These are phyloP conservation scores for Plutella xylostella DNA, from an alignment of 2,888 invertebrate species.

Conservation along the genomic window DNA sequence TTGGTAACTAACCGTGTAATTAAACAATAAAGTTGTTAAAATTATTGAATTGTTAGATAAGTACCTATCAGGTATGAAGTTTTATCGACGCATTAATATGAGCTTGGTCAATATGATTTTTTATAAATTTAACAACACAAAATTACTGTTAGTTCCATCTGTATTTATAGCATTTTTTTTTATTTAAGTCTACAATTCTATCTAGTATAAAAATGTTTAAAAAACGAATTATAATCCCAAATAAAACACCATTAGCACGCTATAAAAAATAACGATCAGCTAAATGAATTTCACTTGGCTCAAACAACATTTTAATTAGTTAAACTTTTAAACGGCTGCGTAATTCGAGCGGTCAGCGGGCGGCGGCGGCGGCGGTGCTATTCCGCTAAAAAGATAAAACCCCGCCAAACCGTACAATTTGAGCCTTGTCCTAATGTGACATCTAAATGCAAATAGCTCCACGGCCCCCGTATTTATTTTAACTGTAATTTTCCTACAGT, in stretches of 20 bases:
- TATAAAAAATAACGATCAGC: neutral
- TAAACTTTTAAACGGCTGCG: constrained; percentile 6
- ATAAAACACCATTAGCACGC: no score
- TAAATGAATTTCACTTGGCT: constrained; percentile 3
- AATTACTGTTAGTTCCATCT: no score
- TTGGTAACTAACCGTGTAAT: no score
- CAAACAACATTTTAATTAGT: constrained; percentile 9
- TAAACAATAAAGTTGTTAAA: no score
- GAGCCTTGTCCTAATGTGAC: constrained; percentile 50
- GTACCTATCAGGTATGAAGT: no score
- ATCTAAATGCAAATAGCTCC: constrained; percentile 67
- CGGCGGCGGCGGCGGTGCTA: neutral
- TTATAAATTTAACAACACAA: no score
- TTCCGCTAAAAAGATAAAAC: neutral
- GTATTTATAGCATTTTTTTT: no score
- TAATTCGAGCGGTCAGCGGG: constrained; percentile 21
- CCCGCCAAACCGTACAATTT: constrained; percentile 7
- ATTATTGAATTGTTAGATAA: no score
- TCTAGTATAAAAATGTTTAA: no score
- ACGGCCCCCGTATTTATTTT: constrained; percentile 54
- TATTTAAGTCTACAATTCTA: no score
- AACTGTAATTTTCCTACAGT: constrained; percentile 52
- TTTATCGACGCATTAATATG: no score
- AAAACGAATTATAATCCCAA: neutral
- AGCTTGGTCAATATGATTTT: no score